Percentiles rank a stretch among this genome's conserved stretches.
Evolutionary conservation across 2,888 invertebrate genomes (phyloP).

Genomic region (Rhabditoides inermis): DNA sequence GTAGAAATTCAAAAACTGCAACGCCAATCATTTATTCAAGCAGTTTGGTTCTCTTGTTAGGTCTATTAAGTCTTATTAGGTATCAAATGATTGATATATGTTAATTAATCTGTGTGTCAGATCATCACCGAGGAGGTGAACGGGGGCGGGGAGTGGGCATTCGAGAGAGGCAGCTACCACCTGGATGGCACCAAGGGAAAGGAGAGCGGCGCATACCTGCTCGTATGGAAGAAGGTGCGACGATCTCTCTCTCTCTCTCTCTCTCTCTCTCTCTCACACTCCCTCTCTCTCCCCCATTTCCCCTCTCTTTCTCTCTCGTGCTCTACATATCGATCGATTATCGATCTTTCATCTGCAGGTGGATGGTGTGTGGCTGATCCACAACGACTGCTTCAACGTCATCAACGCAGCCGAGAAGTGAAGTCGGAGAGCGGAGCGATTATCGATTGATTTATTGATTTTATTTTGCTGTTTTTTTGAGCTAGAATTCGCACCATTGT

Average conservation of each 20-base stretch:
- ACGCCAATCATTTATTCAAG: too few species aligned
- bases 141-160: constrained; percentile 52
- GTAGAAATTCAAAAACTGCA: too few species aligned
- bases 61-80: too few species aligned
- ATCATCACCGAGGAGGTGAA: constrained; percentile 53
- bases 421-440: too few species aligned
- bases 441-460: too few species aligned
- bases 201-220: constrained; percentile 51
- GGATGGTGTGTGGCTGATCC: constrained; percentile 50
- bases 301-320: too few species aligned
- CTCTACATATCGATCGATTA: too few species aligned
- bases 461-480: too few species aligned
- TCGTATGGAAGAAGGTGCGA: constrained; percentile 37
- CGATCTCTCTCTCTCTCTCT: not conserved
- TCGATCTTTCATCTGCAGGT: constrained; percentile 22
- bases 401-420: constrained; percentile 42
- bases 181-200: constrained; percentile 49
- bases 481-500: too few species aligned
- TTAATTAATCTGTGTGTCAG: constrained; percentile 14
- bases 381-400: constrained; percentile 53
- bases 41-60: too few species aligned
- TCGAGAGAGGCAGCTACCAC: constrained; percentile 51
- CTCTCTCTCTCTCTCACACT: too few species aligned
- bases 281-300: too few species aligned
- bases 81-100: not conserved